A percentile compares a stretch with the other conserved stretches of the same genome.
Conservation (phyloP, 2,797 vertebrate species). For the Trachops cirrhosus region DNA sequence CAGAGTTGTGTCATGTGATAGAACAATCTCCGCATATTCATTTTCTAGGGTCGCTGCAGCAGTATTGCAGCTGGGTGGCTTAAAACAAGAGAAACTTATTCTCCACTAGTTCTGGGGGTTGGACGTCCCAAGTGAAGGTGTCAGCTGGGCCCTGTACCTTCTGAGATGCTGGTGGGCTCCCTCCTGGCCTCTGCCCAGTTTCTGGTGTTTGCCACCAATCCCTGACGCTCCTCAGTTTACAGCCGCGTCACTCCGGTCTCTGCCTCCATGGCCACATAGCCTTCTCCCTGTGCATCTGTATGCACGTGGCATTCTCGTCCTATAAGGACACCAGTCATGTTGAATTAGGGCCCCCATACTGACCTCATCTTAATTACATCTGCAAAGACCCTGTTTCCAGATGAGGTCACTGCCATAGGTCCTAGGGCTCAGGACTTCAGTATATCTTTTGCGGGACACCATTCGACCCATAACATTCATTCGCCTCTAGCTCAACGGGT, state of each 20-base stretch:
- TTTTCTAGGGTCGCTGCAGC: neutral
- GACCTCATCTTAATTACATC: neutral
- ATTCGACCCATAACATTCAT: neutral
- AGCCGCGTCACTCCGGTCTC: accelerated
- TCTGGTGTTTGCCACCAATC: neutral
- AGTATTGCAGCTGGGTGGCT: neutral
- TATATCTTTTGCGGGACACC: neutral
- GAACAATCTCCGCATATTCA: accelerated
- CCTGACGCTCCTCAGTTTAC: accelerated
- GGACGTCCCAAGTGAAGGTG: neutral
- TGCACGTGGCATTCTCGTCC: neutral
- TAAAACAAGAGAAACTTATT: neutral
- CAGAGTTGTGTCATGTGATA: neutral
- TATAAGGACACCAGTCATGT: neutral
- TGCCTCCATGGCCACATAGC: accelerated
- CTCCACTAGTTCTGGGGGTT: neutral
- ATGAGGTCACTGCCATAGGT: neutral
- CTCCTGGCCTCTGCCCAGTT: neutral
- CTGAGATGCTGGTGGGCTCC: neutral
- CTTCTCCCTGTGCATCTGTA: neutral
- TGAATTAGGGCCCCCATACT: neutral
- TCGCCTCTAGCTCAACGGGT: accelerated
- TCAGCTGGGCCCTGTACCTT: accelerated
- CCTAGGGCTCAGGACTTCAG: neutral
- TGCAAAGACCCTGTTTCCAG: neutral